Evolutionary conservation across 1,140 invertebrate genomes (phyloP).

Genomic region (Drosophila pallidifrons): DNA sequence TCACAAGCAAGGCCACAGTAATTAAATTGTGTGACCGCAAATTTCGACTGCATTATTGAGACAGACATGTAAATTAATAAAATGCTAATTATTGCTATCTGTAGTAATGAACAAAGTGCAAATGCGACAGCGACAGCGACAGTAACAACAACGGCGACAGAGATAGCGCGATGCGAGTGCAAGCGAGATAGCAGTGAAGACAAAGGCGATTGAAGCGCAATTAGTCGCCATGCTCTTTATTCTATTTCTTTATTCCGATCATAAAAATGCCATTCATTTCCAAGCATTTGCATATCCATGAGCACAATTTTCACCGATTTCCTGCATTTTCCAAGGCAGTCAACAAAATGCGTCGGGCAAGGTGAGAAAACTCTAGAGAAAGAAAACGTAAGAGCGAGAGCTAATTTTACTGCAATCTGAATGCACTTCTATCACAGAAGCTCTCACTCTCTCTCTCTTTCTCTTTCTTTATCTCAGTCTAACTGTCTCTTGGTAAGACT

Average conservation of each 20-base stretch:
- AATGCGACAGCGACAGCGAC: not conserved
- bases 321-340: not conserved
- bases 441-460: not conserved
- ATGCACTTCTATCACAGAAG: not conserved
- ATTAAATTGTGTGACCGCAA: constrained; percentile 43
- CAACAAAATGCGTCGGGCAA: not conserved
- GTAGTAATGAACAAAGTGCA: constrained; percentile 45
- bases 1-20: constrained; percentile 38
- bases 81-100: constrained; percentile 51
- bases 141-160: not conserved
- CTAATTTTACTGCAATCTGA: not conserved
- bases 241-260: not conserved
- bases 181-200: not conserved
- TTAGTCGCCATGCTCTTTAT: constrained; percentile 16
- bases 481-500: constrained; percentile 2
- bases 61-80: constrained; percentile 46
- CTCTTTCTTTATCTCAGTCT: not conserved
- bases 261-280: constrained; percentile 23
- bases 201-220: constrained; percentile 25
- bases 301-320: constrained; percentile 3
- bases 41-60: constrained; percentile 43
- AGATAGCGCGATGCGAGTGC: not conserved
- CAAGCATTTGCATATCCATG: not conserved
- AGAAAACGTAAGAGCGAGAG: not conserved
- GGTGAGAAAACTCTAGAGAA: not conserved